Evolutionary conservation across 1,140 invertebrate species (phyloP), one percentile per base, ranked within the genome.

Genomic region (Tribolium castaneum): DNA sequence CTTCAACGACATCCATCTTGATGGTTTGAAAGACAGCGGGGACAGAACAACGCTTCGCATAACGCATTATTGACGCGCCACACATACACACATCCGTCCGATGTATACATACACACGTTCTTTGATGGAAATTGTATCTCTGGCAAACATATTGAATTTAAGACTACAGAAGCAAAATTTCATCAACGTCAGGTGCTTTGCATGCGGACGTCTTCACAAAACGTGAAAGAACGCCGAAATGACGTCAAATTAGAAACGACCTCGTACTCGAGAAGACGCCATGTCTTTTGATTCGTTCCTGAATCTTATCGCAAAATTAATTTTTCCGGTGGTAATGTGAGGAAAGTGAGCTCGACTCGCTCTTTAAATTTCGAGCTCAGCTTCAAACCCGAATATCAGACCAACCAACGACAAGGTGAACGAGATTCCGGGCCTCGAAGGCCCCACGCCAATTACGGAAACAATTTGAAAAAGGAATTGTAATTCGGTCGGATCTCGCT

Each of bases 391-490:
- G 54, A 59, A 25, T 59, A 59, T 59, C 19, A 59, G 54, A 14
- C 13, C 62, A 22, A 45, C 16, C 50, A 54, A 25, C 25, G 56
- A 59, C 52, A 75, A 75, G 73, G 45, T 66, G 59, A 30, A 10
- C 10, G 62, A 76, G 59, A 52, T 49, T 30, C 70, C 49, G 34
- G 9, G 59, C 14, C 50, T 51, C 30, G 71, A 19, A 73, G 10
- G 71, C 14, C 54, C 45, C 25, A 25, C 76, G 51, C 70, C 76
- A 77, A 77, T 77, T 77, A 77, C 76, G 71, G 51, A 77, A 77
- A 77, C 76, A 72, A 77, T 77, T 77, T 49, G 35, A 70, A 77
- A 77, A 77, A 72, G 76, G 70, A 71, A 70, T 72, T 56, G 76
- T 62, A 77, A 77, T 77, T 77, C 49, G 54, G 66, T 54, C 39